These are phyloP conservation scores for Empidonax alnorum DNA, from an alignment of 2,113 vertebrate species.

Conservation along the genomic window DNA sequence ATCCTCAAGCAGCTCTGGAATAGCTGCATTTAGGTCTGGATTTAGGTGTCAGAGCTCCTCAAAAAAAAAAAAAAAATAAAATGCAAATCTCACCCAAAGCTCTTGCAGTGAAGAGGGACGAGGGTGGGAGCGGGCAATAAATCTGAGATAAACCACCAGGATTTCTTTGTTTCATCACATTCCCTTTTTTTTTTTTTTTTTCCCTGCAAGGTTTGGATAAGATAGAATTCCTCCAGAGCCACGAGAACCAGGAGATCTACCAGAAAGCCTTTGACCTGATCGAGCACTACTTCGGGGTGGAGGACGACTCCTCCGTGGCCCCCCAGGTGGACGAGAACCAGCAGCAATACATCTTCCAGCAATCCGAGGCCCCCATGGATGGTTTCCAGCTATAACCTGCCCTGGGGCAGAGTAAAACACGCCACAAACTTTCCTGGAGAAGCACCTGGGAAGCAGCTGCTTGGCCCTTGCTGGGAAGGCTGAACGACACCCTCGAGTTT, in stretches of 20 bases:
- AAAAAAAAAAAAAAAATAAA: too few relatives aligned
- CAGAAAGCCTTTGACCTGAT: constrained; percentile 98
- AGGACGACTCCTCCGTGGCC: constrained; percentile 87
- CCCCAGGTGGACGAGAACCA: constrained; percentile 94
- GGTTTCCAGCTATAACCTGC: constrained; percentile 94
- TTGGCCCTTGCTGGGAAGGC: constrained; percentile 10
- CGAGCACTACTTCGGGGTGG: constrained; percentile 97
- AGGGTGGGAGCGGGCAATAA: neutral
- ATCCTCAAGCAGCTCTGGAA: neutral
- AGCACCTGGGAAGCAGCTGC: constrained; percentile 35
- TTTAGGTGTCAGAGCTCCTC: neutral
- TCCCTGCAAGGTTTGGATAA: constrained; percentile 88
- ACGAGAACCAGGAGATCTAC: constrained; percentile 99
- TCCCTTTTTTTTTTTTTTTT: neutral
- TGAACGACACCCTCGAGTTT: neutral
- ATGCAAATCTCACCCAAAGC: neutral
- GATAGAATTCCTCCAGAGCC: constrained; percentile 98
- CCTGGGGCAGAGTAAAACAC: neutral
- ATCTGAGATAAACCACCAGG: neutral
- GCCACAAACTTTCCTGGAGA: constrained; percentile 42
- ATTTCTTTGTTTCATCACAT: rapidly evolving
- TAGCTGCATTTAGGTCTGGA: rapidly evolving
- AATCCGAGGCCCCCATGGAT: constrained; percentile 96
- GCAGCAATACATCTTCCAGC: constrained; percentile 97
- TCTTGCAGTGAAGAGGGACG: neutral